phyloP scores from a whole-genome alignment of 2,888 invertebrate genomes.

The Notocelia uddmanniana region DNA sequence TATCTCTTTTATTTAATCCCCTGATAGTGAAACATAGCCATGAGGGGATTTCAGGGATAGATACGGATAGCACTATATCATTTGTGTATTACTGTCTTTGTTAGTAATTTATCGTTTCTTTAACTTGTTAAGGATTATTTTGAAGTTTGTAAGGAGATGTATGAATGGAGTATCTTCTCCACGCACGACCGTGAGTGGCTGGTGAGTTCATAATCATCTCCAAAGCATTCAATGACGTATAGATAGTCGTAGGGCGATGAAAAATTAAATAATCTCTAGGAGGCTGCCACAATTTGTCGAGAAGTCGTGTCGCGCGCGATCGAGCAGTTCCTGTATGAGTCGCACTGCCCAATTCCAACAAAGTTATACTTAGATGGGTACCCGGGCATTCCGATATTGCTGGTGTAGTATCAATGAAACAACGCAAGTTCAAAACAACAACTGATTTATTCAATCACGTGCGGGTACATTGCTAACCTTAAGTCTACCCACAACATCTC shows the following conservation, averaged over 20 bases:
- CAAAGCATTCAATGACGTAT: background rate
- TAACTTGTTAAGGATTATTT: slow-evolving; percentile 12
- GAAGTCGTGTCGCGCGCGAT: no score
- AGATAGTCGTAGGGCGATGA: background rate
- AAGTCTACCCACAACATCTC: no score
- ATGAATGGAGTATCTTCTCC: slow-evolving; percentile 16
- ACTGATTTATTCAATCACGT: no score
- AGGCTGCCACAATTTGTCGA: no score
- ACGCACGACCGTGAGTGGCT: background rate
- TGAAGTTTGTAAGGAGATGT: slow-evolving; percentile 8
- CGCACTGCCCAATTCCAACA: no score
- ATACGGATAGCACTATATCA: slow-evolving; percentile 38
- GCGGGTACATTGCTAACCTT: no score
- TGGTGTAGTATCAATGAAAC: no score
- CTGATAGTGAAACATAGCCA: slow-evolving; percentile 60
- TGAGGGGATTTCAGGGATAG: slow-evolving; percentile 47
- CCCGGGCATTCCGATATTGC: no score
- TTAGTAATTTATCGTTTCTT: slow-evolving; percentile 24
- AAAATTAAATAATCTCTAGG: background rate
- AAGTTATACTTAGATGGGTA: no score
- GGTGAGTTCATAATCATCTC: background rate
- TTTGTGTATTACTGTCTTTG: slow-evolving; percentile 44
- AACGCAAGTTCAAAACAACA: no score
- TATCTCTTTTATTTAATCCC: slow-evolving; percentile 66
- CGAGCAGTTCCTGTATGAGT: no score